phyloP scores from a whole-genome alignment of 2,888 invertebrate species.

The Caenorhabditis plicata region DNA sequence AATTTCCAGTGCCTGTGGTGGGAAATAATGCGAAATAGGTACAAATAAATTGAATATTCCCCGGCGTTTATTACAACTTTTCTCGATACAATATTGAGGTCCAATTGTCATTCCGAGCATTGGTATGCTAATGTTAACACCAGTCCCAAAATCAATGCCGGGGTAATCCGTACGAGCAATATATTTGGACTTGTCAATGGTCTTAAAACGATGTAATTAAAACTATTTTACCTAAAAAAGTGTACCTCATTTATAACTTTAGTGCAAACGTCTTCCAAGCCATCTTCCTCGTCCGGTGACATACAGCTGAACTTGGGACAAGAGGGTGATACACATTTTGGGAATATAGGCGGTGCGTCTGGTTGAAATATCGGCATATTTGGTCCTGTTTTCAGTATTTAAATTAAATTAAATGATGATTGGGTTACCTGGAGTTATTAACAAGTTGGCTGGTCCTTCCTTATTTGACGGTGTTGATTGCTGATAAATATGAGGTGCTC shows the following conservation, averaged over 20 bases:
- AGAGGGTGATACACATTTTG: constrained; percentile 14
- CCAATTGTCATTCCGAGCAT: constrained; percentile 54
- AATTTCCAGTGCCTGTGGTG: constrained; percentile 46
- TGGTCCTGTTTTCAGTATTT: constrained; percentile 7
- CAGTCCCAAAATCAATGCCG: constrained; percentile 19
- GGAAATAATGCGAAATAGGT: constrained; percentile 52
- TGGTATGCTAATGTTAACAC: constrained; percentile 46
- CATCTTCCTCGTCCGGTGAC: no score
- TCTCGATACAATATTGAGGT: constrained; percentile 47
- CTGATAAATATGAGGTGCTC: constrained; percentile 9
- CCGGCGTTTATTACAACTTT: constrained; percentile 45
- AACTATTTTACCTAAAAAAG: no score
- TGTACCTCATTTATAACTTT: no score
- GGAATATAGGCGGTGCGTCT: constrained; percentile 37
- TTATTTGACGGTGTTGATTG: constrained; percentile 5
- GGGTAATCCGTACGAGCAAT: constrained; percentile 15
- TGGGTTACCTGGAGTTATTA: constrained; percentile 10
- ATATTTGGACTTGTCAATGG: constrained; percentile 5
- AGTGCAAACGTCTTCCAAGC: no score
- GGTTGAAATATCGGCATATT: constrained; percentile 35
- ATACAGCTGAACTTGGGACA: no score
- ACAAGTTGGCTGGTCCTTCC: constrained; percentile 26
- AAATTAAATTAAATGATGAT: neutral
- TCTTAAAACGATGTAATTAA: no score
- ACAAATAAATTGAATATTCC: constrained; percentile 57